Base-by-base conservation (phyloP, 2,113 vertebrate species). In the Cochlearius cochlearius region DNA sequence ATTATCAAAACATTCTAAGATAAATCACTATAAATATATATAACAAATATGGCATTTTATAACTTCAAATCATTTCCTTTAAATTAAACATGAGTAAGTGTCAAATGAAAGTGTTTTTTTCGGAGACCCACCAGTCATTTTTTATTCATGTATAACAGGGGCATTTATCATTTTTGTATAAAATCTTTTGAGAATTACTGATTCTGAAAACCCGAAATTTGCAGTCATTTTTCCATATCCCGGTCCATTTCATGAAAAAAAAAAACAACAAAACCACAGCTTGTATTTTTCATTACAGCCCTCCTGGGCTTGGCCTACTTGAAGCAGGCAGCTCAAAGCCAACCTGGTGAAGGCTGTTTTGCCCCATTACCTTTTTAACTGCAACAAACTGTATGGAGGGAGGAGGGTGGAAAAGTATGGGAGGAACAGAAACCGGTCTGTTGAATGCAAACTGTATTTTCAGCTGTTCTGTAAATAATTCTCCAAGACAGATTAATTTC, bases 121-220 rank as follows among this genome's bases (percentile, higher is more conserved):
- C 39, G 18, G 43, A 78, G 49, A 88, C 26, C 0, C 2, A 53
- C 1, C 1, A 0, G 15, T 29, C 19, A 15, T 22, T 76, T 60
- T 58, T 74, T 67, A 67, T 58, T 73, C 7, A 2, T n/a, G 4
- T 39, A 7, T 74, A 34, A 71, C 7, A 82, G 60, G 12, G 7
- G 1, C 1, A 1, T 73, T 88, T 62, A 39, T 41, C 2, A 36
- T 23, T 91, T 94, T 63, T 34, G 1, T 30, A 66, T 19, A 47
- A 86, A 86, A 38, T 59, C 12, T 62, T 62, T 16, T 64, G 16
- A 84, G 47, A 83, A 55, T 38, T 58, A 47, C 11, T 66, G 41
- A 45, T 62, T 71, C 38, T 63, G 50, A 71, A 92, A 89, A 38
- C 2, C 9, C 58, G 16, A 68, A 66, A 52, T 86, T 71, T 80